These are phyloP conservation scores for Alcedo quadribrachys DNA, from an alignment of 2,797 vertebrate species.

Conservation along the genomic window DNA sequence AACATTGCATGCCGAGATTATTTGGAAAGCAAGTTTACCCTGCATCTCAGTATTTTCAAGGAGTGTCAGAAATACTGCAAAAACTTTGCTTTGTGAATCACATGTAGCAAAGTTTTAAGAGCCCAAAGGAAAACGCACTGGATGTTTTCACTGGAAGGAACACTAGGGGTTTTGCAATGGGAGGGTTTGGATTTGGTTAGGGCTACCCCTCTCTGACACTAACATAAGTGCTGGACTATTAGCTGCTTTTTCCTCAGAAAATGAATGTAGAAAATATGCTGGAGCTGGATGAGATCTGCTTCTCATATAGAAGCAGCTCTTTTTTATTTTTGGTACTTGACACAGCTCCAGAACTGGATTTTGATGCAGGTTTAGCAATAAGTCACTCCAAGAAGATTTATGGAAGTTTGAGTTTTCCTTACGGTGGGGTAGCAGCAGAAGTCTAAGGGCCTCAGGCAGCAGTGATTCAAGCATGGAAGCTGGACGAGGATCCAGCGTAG, in stretches of 20 bases:
- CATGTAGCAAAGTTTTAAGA: neutral
- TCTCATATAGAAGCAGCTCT: neutral
- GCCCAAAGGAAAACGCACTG: neutral
- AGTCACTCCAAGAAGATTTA: conserved; percentile 46
- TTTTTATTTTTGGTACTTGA: neutral
- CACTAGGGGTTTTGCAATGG: neutral
- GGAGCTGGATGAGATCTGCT: neutral
- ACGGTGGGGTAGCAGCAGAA: conserved; percentile 44
- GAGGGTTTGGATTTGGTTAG: neutral
- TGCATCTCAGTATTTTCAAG: neutral
- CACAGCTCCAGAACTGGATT: neutral
- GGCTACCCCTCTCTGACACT: neutral
- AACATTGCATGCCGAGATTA: neutral
- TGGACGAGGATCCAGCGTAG: conserved; percentile 44
- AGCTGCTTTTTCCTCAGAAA: conserved; percentile 22
- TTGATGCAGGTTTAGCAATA: neutral
- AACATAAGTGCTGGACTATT: neutral
- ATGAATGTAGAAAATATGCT: neutral
- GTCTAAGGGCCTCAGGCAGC: conserved; percentile 60
- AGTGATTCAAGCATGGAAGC: conserved; percentile 54
- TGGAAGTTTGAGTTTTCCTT: conserved; percentile 44
- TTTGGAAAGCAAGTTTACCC: neutral
- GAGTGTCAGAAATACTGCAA: neutral
- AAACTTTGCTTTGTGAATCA: neutral
- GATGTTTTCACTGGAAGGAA: neutral